Evolutionary conservation across 2,797 vertebrate genomes (phyloP), one percentile per base, ranked within the genome.

Genomic region (Catamblyrhynchus diadema): DNA sequence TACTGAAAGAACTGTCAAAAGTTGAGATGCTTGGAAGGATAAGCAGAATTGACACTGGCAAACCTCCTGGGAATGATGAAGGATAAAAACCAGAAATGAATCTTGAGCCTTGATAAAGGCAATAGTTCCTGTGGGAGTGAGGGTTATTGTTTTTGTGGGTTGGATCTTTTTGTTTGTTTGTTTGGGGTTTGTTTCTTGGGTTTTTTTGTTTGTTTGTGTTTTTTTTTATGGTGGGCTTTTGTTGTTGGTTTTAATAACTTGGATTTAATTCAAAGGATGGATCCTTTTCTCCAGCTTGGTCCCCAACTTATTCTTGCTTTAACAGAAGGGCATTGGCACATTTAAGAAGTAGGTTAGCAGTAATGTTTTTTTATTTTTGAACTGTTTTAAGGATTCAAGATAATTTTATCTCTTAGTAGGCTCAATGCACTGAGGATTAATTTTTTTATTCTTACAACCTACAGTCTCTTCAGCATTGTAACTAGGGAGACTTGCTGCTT

Each of bases 11-110:
- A 25, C 23, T 88, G 56, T 90, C 59, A 84, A 54, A 93, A 80
- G 45, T 39, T 56, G 79, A 93, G 86, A 81, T 95, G 32, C 35
- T 69, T 84, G 73, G 66, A 91, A 83, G 54, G 94, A 88, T 95
- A 94, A 86, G 77, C 33, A 35, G 70, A 64, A 84, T 51, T 90
- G 73, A 86, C 62, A 71, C 20, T 84, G 83, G 30, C 12, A 7
- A 94, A 44, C 22, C 80, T 90, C 57, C 54, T 86, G 70, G 77
- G 83, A 90, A 93, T 81, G 37, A 72, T 66, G 53, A 73, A 73
- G 78, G 73, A 79, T 47, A 65, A 81, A 93, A 93, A 30, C 22
- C 39, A 93, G 72, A 86, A 94, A 47, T 39, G 23, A 86, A 48
- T 51, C 4, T 5, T 75, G 77, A 90, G 42, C 28, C 57, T 81